phyloP scores from a whole-genome alignment of 2,888 invertebrate genomes.

The Lucinisca nassula region DNA sequence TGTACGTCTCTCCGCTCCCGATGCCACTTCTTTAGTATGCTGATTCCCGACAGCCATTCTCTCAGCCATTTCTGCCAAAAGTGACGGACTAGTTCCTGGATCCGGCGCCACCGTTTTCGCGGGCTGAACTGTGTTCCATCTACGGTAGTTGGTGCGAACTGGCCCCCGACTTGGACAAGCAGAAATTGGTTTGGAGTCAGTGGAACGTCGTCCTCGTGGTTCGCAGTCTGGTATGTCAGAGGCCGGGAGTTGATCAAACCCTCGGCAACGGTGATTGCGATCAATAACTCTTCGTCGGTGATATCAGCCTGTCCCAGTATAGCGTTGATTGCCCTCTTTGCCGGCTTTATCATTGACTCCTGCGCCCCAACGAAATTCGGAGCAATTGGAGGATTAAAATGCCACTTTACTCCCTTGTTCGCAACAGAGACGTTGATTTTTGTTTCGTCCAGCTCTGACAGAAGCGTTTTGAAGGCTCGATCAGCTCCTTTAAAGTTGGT shows the following conservation, averaged over 20 bases:
- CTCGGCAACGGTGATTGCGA: slow-evolving; percentile 66
- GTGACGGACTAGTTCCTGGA: not conserved
- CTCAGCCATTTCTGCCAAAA: not conserved
- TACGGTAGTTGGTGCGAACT: not conserved
- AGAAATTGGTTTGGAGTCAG: slow-evolving; percentile 73
- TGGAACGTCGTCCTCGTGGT: slow-evolving; percentile 22
- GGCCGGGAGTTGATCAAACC: slow-evolving; percentile 60
- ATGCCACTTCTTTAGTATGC: not conserved
- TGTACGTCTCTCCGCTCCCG: slow-evolving; percentile 24
- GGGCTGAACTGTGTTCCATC: not conserved
- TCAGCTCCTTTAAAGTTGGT: not conserved
- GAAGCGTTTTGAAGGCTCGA: not conserved
- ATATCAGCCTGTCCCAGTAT: slow-evolving; percentile 54
- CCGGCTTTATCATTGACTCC: slow-evolving; percentile 63
- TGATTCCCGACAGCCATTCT: slow-evolving; percentile 44
- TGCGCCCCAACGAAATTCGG: slow-evolving; percentile 59
- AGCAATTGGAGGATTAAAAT: not conserved
- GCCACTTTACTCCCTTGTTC: not conserved
- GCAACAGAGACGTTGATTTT: slow-evolving; percentile 56
- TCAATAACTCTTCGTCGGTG: slow-evolving; percentile 64
- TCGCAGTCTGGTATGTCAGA: slow-evolving; percentile 57
- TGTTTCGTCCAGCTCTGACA: not conserved
- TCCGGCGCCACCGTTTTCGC: not conserved
- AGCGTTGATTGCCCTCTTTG: slow-evolving; percentile 65
- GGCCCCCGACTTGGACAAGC: slow-evolving; percentile 13